phyloP scores from a whole-genome alignment of 2,888 invertebrate genomes.

The Caenorhabditis panamensis region DNA sequence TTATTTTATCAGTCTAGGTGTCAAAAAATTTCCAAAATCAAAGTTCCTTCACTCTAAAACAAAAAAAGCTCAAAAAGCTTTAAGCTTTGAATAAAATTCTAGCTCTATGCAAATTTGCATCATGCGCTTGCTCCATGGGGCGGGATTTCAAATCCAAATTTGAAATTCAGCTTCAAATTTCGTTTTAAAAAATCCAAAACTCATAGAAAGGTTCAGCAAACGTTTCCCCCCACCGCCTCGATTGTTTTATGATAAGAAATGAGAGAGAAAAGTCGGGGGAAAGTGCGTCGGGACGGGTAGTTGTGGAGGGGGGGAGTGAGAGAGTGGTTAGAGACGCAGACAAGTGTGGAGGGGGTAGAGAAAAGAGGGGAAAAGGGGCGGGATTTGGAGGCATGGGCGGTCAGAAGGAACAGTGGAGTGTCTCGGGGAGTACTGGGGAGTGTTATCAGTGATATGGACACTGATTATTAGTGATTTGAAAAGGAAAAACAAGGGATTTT shows the following conservation, averaged over 20 bases:
- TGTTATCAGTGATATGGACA: too few species aligned
- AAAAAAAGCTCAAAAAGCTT: slow-evolving; percentile 10
- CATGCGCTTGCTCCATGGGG: slow-evolving; percentile 1
- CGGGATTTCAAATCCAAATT: too few species aligned
- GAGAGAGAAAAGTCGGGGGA: slow-evolving; percentile 8
- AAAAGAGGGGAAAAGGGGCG: background rate
- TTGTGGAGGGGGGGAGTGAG: background rate
- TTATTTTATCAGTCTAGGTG: too few species aligned
- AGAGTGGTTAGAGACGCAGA: slow-evolving; percentile 6
- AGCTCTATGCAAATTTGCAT: slow-evolving; percentile 46
- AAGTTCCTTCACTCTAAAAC: background rate
- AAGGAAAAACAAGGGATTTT: too few species aligned
- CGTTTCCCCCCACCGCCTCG: too few species aligned
- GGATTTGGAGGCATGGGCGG: slow-evolving; percentile 9
- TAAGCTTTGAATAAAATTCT: slow-evolving; percentile 7
- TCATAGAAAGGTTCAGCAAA: background rate
- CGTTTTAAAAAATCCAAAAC: background rate
- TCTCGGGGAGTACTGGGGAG: background rate
- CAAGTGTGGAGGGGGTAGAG: slow-evolving; percentile 1
- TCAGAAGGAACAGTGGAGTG: background rate
- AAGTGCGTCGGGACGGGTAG: slow-evolving; percentile 10
- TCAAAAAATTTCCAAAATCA: too few species aligned
- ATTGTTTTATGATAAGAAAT: slow-evolving; percentile 26
- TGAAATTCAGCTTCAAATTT: too few species aligned
- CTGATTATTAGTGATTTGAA: too few species aligned